Evolutionary conservation across 2,113 vertebrate species (phyloP), one percentile per base, ranked within the genome.

Genomic region (Ictalurus punctatus): DNA sequence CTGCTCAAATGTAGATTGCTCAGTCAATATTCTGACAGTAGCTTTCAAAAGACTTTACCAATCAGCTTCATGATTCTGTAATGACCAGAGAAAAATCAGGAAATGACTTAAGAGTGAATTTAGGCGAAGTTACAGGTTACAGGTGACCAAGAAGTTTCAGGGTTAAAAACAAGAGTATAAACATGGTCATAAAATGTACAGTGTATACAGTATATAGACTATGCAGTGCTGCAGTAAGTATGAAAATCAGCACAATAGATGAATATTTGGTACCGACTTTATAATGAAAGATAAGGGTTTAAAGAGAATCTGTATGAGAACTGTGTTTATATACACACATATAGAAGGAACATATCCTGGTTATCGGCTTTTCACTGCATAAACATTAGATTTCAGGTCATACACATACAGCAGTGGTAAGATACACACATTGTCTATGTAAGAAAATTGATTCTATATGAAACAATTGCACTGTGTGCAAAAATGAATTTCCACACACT

Each of bases 1-100:
- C 52, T 40, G 71, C 65, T 58, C 81, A 74, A 85, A 74, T 48
- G 48, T 82, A 73, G 56, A 81, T n/a, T 56, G 25, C 52, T 27
- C 5, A 79, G 25, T 7, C n/a, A 10, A n/a, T 79, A 54, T 79
- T 54, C 12, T 54, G 48, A 25, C 44, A 56, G 27, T n/a, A 54
- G 48, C 78, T 56, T 80, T 8, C 6, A 48, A 78, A 78, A 52
- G 23, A 14, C 74, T 54, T 79, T 8, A n/a, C 48, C 25, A 17
- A 25, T 79, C n/a, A n/a, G 25, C 40, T 54, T 79, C 44, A 79
- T 17, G 25, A 54, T n/a, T 8, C 12, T 54, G 76, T 54, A 79
- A 54, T 54, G 44, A 16, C 25, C 76, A 54, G 0, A 52, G 23
- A 13, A 79, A 52, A 54, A 27, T 2, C 25, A 79, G 76, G 13